Evolutionary conservation across 1,140 invertebrate genomes (phyloP), one percentile per base, ranked within the genome.

Genomic region (Leptinotarsa defecta): DNA sequence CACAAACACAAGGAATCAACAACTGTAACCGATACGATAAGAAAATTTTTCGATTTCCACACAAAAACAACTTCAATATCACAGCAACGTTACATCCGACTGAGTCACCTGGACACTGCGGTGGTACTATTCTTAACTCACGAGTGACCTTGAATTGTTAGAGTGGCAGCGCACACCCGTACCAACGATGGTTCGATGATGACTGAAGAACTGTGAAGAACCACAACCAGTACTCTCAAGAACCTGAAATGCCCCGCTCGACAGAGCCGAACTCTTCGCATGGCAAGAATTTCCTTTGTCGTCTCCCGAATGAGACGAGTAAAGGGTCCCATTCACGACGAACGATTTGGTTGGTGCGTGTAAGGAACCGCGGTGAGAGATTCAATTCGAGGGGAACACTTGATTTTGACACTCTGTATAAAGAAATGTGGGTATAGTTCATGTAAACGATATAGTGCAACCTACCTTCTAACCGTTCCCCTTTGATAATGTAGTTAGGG

Each of bases 71-170:
- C 43, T 27, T 20, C 6, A 27, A 68, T 68, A 68, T 68, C 65
- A 68, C 65, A 68, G 65, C n/a, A 68, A 68, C 65, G 19, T 68
- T 68, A 68, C 20, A 24, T 68, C 8, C 17, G 19, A 68, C 65
- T 68, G 65, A 68, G 65, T 68, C 65, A 68, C 65, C 65, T 68
- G 24, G 65, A 22, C 65, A 68, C 65, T 64, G 24, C 65, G 52
- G 52, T n/a, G 65, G 65, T 68, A 68, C 65, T 68, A 68, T 68
- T 68, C 65, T 68, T 68, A 57, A 68, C 65, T 68, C 43, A 22
- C 65, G 65, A 27, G 17, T 68, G 65, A 68, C 65, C 65, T 68
- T 68, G 65, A 68, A 68, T 34, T 17, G 27, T 8, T 24, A 24
- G 65, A 43, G 24, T 24, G 43, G 65, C 65, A n/a, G 52, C n/a